These are phyloP conservation scores for Enteromius afrohamiltoni DNA, from an alignment of 2,797 vertebrate species.

Conservation along the genomic window DNA sequence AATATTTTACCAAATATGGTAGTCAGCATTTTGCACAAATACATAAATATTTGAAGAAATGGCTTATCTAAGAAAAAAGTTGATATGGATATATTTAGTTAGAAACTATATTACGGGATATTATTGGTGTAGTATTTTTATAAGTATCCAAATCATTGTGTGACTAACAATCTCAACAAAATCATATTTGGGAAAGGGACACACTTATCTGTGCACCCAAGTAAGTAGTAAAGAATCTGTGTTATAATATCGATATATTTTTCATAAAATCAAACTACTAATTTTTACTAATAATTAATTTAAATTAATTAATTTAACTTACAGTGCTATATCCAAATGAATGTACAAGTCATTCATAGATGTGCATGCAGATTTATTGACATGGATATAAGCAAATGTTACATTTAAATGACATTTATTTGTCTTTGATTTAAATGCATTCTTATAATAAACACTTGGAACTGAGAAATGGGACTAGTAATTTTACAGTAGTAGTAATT, in stretches of 20 bases:
- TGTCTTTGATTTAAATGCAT: too few relatives aligned
- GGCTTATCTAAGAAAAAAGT: background rate
- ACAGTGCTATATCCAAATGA: background rate
- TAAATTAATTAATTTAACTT: background rate
- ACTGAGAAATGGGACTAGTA: background rate
- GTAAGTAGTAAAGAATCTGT: conserved; percentile 13
- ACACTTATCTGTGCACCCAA: background rate
- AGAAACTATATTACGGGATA: background rate
- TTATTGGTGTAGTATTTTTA: background rate
- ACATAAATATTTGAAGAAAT: too few relatives aligned
- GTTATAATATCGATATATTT: background rate
- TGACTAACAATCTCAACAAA: conserved; percentile 21
- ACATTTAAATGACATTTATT: background rate
- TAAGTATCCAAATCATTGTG: conserved; percentile 5
- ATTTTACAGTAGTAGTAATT: background rate
- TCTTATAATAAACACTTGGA: background rate
- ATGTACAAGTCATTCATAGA: background rate
- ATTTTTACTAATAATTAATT: too few relatives aligned
- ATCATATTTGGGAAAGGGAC: conserved; percentile 27
- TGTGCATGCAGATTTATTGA: background rate
- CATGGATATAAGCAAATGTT: background rate
- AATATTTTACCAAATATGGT: too few relatives aligned
- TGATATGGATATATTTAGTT: background rate
- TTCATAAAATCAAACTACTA: background rate
- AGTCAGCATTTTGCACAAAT: too few relatives aligned